Base-by-base conservation (phyloP, 2,113 vertebrate genomes). In the Albula glossodonta region DNA sequence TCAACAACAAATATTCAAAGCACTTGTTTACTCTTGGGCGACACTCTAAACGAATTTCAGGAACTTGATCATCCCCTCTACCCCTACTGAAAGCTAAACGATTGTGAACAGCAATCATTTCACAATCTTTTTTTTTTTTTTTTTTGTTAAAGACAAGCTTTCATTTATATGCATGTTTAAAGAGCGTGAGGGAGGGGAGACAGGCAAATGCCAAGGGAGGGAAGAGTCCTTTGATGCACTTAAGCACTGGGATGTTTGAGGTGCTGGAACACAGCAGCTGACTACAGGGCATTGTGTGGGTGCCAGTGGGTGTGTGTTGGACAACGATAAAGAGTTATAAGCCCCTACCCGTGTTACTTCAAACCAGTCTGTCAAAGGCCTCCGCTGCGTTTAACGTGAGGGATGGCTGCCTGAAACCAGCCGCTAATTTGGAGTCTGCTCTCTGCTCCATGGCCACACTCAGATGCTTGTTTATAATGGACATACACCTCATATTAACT, bases 311-410 rank as follows among this genome's bases (percentile, higher is more conserved):
- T 63, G 70, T 10, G 56, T 63, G 81, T 19, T 15, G 53, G n/a
- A 31, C 2, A 31, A 6, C n/a, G 84, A 85, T 60, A 60, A 84
- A 78, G 74, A 13, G 17, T 2, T 84, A 57, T 31, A 11, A 85
- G 84, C 17, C 12, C 41, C 81, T 48, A 17, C 41, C 78, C 52
- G 48, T 11, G n/a, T 53, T 8, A 85, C 77, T 60, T 80, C 77
- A 85, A 85, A 80, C 31, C 10, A 53, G 9, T 49, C 84, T 15
- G 78, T 22, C 84, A 80, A 15, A 80, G 77, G 22, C 31, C 78
- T 63, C 56, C 49, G 51, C 78, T n/a, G 78, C 77, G 15, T 50
- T 15, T 17, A 8, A 83, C 5, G 51, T 41, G 78, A 84, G 48
- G n/a, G 53, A 49, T 77, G 83, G 22, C 77, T 1, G 41, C 19